Conservation (phyloP, 1,140 invertebrate genomes). For the Mesaphorura yosii region DNA sequence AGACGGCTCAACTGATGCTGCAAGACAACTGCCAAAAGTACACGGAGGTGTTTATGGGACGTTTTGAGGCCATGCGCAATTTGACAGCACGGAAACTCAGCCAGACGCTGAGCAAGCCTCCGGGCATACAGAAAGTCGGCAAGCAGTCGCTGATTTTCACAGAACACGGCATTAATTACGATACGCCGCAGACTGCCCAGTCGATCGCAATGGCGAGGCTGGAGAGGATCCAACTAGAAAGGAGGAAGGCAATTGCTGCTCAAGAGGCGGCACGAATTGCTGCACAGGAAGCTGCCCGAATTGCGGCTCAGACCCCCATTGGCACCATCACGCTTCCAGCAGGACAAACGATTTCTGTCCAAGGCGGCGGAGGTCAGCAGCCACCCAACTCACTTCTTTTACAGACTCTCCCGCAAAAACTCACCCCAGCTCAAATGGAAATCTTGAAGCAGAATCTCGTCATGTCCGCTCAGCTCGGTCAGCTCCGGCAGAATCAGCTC, state of each 20-base stretch:
- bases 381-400: too few species aligned
- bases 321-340: too few species aligned
- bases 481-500: too few species aligned
- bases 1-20: constrained; percentile 65
- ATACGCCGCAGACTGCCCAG: constrained; percentile 66
- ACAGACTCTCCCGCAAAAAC: too few species aligned
- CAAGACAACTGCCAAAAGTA: constrained; percentile 73
- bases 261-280: too few species aligned
- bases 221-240: constrained; percentile 71
- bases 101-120: constrained; percentile 6
- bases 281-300: too few species aligned
- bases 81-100: constrained; percentile 37
- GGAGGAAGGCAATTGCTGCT: constrained; percentile 44
- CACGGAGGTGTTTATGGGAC: constrained; percentile 54
- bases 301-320: too few species aligned
- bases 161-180: constrained; percentile 74
- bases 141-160: constrained; percentile 70
- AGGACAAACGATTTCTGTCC: too few species aligned
- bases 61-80: constrained; percentile 65
- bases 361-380: too few species aligned
- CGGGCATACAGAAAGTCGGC: constrained; percentile 48
- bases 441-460: too few species aligned
- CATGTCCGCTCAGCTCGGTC: too few species aligned
- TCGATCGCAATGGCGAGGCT: constrained; percentile 71
- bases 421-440: too few species aligned